Evolutionary conservation across 2,888 invertebrate species (phyloP).

Genomic region (Rapana venosa): DNA sequence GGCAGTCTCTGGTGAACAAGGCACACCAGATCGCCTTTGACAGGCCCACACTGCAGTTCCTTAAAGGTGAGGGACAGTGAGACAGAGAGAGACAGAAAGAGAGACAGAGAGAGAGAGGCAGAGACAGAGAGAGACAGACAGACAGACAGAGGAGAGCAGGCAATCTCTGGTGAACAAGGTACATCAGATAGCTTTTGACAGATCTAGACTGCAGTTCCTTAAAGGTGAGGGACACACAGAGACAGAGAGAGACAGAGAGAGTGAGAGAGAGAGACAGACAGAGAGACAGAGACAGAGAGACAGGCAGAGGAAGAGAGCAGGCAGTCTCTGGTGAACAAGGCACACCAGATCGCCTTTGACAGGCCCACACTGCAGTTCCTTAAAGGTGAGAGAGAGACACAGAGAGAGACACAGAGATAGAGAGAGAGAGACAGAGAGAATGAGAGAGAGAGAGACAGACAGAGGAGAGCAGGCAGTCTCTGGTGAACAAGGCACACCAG

Average conservation of each 20-base stretch:
- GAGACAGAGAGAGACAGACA: too few relatives aligned
- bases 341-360: constrained; percentile 65
- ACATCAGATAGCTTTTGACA: constrained; percentile 65
- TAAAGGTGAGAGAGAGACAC: constrained; percentile 22
- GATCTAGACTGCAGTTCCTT: constrained; percentile 57
- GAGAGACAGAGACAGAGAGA: too few relatives aligned
- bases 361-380: constrained; percentile 58
- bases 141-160: constrained; percentile 54
- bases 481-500: constrained; percentile 61
- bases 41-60: constrained; percentile 55
- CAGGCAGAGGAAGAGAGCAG: constrained; percentile 61
- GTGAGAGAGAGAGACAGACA: too few relatives aligned
- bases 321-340: constrained; percentile 55
- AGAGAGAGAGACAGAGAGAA: too few relatives aligned
- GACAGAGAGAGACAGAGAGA: too few relatives aligned
- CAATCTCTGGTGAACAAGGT: constrained; percentile 56
- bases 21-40: constrained; percentile 65
- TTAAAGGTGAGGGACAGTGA: too few relatives aligned
- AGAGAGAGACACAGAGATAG: too few relatives aligned
- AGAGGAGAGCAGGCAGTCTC: too few relatives aligned
- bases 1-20: constrained; percentile 56
- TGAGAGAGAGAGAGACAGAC: too few relatives aligned
- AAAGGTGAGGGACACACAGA: too few relatives aligned
- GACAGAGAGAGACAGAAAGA: too few relatives aligned
- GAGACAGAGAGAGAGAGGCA: too few relatives aligned